Evolutionary conservation across 2,797 vertebrate species (phyloP), one percentile per base, ranked within the genome.

Genomic region (Sebastes itinus): DNA sequence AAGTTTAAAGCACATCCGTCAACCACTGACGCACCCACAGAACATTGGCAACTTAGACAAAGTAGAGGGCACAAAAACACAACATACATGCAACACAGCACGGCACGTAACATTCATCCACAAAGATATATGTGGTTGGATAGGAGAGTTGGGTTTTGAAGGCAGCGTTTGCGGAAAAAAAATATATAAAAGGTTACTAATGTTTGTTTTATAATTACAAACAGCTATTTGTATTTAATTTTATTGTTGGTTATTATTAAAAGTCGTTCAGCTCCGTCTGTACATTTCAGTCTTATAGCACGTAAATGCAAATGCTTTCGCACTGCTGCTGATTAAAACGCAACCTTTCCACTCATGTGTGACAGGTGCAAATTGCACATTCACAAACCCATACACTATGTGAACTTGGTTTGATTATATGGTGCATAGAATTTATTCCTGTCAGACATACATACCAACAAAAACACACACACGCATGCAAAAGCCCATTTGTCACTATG

Each of bases 401-500:
- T 10, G 3, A 75, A 54, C 32, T 18, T 54, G 60, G 20, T 58
- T 71, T 52, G 23, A 78, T 75, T 64, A 46, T 25, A 62, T 61
- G 14, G 11, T 4, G 13, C 63, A 62, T 12, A 74, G 23, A 64
- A 80, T 84, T 61, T 70, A 81, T 62, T 80, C 35, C 61, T 58
- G 64, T 75, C 63, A 60, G 33, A 70, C 42, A 52, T 25, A 46
- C 18, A 6, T 25, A 63, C 52, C 27, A 52, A 68, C 63, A 73
- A 68, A 82, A 75, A 32, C 35, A 52, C 75, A 30, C 62, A 49
- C 10, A 60, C 28, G 22, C 56, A 67, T 74, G 75, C 52, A 69
- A 80, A 42, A 52, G 20, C 7, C 60, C 20, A 80, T 88, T 85
- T 77, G 60, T 87, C 83, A 79, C 65, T 9, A 59, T 80, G 80